These are phyloP conservation scores for Meleagris gallopavo DNA, from an alignment of 2,113 vertebrate species.

Conservation along the genomic window DNA sequence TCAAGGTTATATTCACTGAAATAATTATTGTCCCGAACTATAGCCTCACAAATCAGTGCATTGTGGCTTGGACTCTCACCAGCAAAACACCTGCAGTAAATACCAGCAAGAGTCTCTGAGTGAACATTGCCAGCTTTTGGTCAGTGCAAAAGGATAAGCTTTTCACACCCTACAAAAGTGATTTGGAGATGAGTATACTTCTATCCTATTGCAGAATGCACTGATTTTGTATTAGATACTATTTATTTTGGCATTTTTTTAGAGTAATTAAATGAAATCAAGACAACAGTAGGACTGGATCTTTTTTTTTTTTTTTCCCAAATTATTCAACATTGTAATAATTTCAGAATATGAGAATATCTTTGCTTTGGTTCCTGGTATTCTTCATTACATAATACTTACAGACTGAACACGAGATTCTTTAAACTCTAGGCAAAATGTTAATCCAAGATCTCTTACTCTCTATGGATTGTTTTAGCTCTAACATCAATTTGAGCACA, in stretches of 20 bases:
- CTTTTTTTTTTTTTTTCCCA: neutral
- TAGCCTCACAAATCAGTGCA: neutral
- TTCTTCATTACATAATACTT: neutral
- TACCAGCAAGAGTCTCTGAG: neutral
- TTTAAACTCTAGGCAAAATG: neutral
- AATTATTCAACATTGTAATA: neutral
- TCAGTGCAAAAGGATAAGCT: neutral
- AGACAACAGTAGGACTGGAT: neutral
- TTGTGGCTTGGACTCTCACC: neutral
- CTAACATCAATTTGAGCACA: neutral
- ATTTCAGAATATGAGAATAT: neutral
- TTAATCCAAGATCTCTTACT: neutral
- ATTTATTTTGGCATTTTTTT: neutral
- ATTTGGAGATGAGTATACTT: neutral
- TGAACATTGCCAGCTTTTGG: neutral
- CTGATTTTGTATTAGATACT: neutral
- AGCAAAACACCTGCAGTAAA: neutral
- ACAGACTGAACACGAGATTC: neutral
- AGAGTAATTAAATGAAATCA: slow-evolving; percentile 7
- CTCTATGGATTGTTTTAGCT: neutral
- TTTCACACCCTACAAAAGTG: neutral
- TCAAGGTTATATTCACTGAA: neutral
- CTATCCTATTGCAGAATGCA: neutral
- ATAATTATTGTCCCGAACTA: neutral
- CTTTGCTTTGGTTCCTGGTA: neutral